Base-by-base conservation (phyloP, 2,888 invertebrate species). In the Anarsia innoxiella region DNA sequence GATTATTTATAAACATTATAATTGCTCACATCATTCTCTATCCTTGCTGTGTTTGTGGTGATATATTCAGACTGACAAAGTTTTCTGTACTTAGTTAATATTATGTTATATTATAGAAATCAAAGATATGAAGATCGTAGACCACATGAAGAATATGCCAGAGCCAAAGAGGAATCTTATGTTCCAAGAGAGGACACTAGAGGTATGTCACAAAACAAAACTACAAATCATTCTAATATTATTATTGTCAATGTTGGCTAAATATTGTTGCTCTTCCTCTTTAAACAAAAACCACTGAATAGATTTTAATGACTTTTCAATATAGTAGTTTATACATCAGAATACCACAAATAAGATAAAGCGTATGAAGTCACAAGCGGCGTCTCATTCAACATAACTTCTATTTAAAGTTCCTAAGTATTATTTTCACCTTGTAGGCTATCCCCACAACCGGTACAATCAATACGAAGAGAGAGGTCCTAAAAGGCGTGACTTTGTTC, bases 401-500 rank as follows among this genome's bases (percentile, higher is more conserved):
- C n/a, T n/a, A n/a, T n/a, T n/a, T n/a, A n/a, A n/a, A n/a, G n/a
- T n/a, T n/a, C n/a, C n/a, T n/a, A n/a, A n/a, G n/a, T n/a, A n/a
- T n/a, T n/a, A n/a, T n/a, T n/a, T n/a, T n/a, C n/a, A n/a, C n/a
- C n/a, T 58, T 53, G 25, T 42, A 80, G 79, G 66, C 28, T 69
- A 56, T 52, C 14, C 36, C 12, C 37, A 37, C 6, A 70, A 66
- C 44, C 73, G 72, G 36, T 72, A 61, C 56, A 76, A 73, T 52
- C 73, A 74, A 25, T 76, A 65, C 61, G 77, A 79, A 40, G 71
- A 78, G 1, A 66, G 70, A 42, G 64, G 56, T 8, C 64, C 59
- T 9, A 78, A 64, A 46, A 63, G 71, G 39, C 64, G 65, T 9
- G 77, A 73, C 23, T 70, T 56, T 46, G 68, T 64, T n/a, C n/a